Evolutionary conservation across 2,888 invertebrate genomes (phyloP), one percentile per base, ranked within the genome.

Genomic region (Lasioglossum oenotherae): DNA sequence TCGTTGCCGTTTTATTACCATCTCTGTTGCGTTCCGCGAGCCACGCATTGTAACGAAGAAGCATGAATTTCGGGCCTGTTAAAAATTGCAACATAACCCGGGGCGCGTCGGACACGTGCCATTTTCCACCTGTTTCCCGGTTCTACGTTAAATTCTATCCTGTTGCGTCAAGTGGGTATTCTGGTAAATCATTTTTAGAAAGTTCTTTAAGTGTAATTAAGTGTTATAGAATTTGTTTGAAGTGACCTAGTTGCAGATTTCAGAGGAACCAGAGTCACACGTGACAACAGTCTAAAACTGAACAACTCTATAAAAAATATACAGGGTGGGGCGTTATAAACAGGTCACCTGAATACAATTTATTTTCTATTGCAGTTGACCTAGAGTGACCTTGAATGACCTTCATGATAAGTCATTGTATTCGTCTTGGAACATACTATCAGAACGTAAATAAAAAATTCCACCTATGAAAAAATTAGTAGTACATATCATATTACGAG

Each of bases 111-210:
- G 46, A 44, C 64, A 14, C 41, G 71, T 72, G 74, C 80, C 72
- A 14, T 53, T 31, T 38, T 60, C 75, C 46, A 77, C 41, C 69
- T 35, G n/a, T 53, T 57, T 69, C 4, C 84, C 84, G 77, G 79
- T 80, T 84, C 87, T 84, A 89, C 89, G 88, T 89, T 86, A 86
- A 89, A 88, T 91, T 81, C 82, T 80, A 88, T 84, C 73, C 80
- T 80, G 60, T 75, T 64, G 69, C 87, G 84, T 84, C 88, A 86
- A 87, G 87, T 41, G 3, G 16, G 2, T 3, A 38, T 1, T 35
- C 19, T 4, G 57, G 3, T 57, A 5, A n/a, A 12, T 57, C 12
- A 8, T 57, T n/a, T 57, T 12, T 0, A n/a, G n/a, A 57, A 57
- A 4, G 10, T 53, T 23, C 8, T 53, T 53, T 23, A 8, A 23